Evolutionary conservation across 1,140 invertebrate genomes (phyloP).

Genomic region (Lerema accius): DNA sequence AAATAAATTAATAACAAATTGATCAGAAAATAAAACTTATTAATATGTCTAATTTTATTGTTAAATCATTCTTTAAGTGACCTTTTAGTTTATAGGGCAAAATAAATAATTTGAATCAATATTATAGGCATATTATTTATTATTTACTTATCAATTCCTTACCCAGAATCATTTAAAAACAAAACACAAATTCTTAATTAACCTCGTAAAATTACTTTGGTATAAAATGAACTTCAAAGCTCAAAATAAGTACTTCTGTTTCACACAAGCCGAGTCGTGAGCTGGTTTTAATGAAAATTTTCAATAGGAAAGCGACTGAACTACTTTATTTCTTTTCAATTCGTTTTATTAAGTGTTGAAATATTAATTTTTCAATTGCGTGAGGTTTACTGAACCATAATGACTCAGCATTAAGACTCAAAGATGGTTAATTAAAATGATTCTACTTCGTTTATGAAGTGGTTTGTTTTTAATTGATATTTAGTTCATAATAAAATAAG

Average conservation of each 20-base stretch:
- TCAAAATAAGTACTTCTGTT: conserved; percentile 15
- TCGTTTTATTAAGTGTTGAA: conserved; percentile 22
- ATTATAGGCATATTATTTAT: no score
- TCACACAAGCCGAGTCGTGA: conserved; percentile 13
- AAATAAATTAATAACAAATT: no score
- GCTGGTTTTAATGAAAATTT: conserved; percentile 25
- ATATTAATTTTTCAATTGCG: conserved; percentile 15
- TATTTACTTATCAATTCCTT: no score
- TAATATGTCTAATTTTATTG: no score
- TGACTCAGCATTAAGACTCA: neutral
- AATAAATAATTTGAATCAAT: no score
- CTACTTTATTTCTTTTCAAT: conserved; percentile 25
- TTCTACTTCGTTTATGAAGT: no score
- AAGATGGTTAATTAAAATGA: neutral
- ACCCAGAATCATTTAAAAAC: no score
- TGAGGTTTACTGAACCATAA: conserved; percentile 1
- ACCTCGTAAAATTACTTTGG: neutral
- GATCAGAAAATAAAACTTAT: no score
- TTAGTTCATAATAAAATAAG: no score
- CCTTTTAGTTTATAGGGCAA: no score
- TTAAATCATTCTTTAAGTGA: no score
- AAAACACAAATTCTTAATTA: conserved; percentile 1
- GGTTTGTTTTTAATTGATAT: no score
- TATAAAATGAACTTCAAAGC: conserved; percentile 3
- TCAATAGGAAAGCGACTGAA: conserved; percentile 15